These are phyloP conservation scores for Formica exsecta DNA, from an alignment of 1,140 invertebrate species.

Conservation along the genomic window DNA sequence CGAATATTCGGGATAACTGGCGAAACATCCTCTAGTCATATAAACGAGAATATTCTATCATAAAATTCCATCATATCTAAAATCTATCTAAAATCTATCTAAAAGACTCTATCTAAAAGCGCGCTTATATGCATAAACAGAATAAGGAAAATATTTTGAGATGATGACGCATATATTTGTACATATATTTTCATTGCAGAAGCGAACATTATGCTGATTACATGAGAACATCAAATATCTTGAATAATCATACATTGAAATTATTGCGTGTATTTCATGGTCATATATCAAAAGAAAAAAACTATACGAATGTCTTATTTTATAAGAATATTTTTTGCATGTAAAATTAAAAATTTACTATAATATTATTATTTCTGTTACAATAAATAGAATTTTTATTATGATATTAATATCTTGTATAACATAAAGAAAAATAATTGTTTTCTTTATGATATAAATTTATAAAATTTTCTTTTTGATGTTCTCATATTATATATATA, in stretches of 20 bases:
- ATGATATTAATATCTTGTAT: not conserved
- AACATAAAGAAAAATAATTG: not conserved
- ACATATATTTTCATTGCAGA: slow-evolving; percentile 8
- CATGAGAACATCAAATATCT: not conserved
- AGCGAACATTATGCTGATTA: not conserved
- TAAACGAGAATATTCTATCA: too few species aligned
- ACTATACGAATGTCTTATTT: not conserved
- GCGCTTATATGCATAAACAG: not conserved
- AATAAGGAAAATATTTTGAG: slow-evolving; percentile 9
- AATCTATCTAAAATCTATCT: too few species aligned
- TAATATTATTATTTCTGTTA: not conserved
- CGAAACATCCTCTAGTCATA: not conserved
- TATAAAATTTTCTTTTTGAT: too few species aligned
- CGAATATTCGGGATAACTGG: not conserved
- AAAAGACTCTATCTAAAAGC: not conserved
- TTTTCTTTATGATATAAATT: too few species aligned
- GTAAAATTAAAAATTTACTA: not conserved
- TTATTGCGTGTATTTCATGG: not conserved
- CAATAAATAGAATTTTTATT: not conserved
- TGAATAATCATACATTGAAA: slow-evolving; percentile 17
- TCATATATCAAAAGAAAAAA: not conserved
- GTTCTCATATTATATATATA: too few species aligned
- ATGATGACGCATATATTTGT: not conserved
- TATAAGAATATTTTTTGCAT: not conserved
- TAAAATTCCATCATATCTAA: too few species aligned